Conservation (phyloP, 2,888 invertebrate genomes). For the Drosophila eohydei region DNA sequence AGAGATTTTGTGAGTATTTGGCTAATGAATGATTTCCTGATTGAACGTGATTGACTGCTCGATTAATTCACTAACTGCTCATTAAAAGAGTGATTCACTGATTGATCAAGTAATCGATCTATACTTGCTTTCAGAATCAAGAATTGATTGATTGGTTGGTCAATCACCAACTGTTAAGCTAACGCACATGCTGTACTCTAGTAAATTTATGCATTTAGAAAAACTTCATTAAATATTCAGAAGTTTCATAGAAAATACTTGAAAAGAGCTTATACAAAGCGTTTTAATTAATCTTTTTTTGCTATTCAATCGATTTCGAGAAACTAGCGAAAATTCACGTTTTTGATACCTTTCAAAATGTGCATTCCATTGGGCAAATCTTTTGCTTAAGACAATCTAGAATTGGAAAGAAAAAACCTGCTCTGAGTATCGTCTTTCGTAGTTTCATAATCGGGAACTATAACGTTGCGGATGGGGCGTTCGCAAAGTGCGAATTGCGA, state of each 20-base stretch:
- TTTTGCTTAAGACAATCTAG: background rate
- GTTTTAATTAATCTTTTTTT: background rate
- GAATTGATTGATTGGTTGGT: background rate
- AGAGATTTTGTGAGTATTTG: background rate
- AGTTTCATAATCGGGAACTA: constrained; percentile 18
- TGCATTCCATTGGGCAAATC: constrained; percentile 1
- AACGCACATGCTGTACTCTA: background rate
- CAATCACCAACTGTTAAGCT: background rate
- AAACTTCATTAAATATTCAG: background rate
- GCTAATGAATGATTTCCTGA: background rate
- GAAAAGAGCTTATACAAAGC: background rate
- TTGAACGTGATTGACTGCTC: background rate
- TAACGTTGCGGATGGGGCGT: background rate
- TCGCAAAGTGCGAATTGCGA: background rate
- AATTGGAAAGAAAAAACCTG: background rate
- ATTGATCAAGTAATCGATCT: background rate
- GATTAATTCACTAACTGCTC: background rate
- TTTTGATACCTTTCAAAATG: background rate
- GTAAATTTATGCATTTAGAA: background rate
- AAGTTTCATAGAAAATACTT: background rate
- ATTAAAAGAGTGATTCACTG: background rate
- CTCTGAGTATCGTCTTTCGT: background rate
- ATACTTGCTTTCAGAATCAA: too few species aligned
- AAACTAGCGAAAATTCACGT: constrained; percentile 3
- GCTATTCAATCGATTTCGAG: background rate